Percentiles rank a stretch among this genome's conserved stretches.
These are phyloP conservation scores for Anoplopoma fimbria DNA, from an alignment of 2,113 vertebrate genomes.

Conservation along the genomic window DNA sequence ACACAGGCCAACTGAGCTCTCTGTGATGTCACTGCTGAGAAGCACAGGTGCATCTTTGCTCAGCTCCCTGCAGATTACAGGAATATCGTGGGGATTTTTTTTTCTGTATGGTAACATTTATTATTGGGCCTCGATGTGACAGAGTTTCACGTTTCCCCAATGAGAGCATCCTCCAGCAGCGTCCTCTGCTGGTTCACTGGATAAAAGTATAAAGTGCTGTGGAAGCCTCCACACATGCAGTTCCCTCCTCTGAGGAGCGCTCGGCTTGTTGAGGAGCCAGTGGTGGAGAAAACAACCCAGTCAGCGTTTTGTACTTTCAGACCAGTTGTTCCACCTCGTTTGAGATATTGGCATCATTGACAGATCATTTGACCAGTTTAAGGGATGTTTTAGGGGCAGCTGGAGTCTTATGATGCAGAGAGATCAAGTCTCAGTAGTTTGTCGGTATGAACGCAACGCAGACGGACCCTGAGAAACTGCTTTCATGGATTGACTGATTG, in stretches of 20 bases:
- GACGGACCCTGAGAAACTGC: constrained; percentile 69
- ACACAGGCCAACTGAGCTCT: constrained; percentile 35
- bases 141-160: background rate
- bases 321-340: constrained; percentile 53
- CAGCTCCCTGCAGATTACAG: constrained; percentile 30
- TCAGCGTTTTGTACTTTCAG: constrained; percentile 64
- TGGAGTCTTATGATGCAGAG: constrained; percentile 71
- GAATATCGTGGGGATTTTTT: constrained; percentile 24
- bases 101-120: constrained; percentile 33
- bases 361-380: constrained; percentile 41
- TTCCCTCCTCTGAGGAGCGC: constrained; percentile 70
- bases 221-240: constrained; percentile 73
- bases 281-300: background rate
- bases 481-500: constrained; percentile 74
- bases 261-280: constrained; percentile 48
- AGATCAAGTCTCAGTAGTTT: constrained; percentile 77
- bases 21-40: constrained; percentile 28
- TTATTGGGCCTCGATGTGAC: constrained; percentile 33
- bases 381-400: constrained; percentile 56
- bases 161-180: constrained; percentile 32
- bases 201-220: constrained; percentile 69
- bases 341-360: constrained; percentile 30
- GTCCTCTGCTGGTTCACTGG: constrained; percentile 69
- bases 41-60: constrained; percentile 10
- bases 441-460: constrained; percentile 71